These are phyloP conservation scores for Campoletis sonorensis DNA, from an alignment of 1,140 invertebrate genomes.

Conservation along the genomic window DNA sequence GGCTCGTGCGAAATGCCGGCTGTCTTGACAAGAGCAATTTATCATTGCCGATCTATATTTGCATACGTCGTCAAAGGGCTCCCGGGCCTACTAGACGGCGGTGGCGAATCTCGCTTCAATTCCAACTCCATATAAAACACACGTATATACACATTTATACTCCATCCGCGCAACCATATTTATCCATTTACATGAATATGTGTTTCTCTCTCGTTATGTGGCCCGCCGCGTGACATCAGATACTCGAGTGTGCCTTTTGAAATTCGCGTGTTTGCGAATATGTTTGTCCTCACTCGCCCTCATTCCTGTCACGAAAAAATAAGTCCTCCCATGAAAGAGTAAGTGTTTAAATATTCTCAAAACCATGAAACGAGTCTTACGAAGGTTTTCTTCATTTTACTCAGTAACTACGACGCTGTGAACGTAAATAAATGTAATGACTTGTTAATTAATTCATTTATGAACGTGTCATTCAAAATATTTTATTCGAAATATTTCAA, in stretches of 20 bases:
- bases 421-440: no score
- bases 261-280: constrained; percentile 77
- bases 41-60: constrained; percentile 78
- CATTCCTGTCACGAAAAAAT: constrained; percentile 53
- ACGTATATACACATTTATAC: no score
- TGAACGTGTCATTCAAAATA: no score
- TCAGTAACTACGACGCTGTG: not conserved
- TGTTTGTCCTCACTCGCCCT: constrained; percentile 53
- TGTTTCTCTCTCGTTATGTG: constrained; percentile 61
- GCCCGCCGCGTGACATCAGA: constrained; percentile 68
- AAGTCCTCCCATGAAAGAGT: not conserved
- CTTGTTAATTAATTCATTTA: no score
- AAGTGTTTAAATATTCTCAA: not conserved
- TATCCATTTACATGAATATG: not conserved
- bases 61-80: constrained; percentile 76
- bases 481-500: no score
- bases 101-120: constrained; percentile 49
- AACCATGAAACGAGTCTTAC: not conserved
- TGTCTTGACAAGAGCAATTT: constrained; percentile 77
- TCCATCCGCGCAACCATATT: no score
- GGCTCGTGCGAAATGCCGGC: constrained; percentile 75
- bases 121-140: no score
- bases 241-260: constrained; percentile 77
- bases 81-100: constrained; percentile 36
- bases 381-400: not conserved